Conservation (phyloP, 64 coral and sea anemone species). For the Stylophora pistillata region DNA sequence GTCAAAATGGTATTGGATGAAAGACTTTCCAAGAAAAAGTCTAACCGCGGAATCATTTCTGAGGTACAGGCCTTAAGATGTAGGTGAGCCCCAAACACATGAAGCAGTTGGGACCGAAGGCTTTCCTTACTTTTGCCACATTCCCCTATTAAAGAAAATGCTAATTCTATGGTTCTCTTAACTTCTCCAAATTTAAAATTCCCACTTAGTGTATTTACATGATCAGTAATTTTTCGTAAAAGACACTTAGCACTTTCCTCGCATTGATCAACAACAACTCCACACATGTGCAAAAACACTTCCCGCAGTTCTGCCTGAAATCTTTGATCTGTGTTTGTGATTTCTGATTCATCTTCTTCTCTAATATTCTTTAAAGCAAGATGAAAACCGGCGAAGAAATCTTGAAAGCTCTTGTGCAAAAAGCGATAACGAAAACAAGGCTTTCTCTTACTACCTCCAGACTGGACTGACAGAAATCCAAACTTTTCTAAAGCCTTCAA, state of each 20-base stretch:
- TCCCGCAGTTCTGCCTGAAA: background rate
- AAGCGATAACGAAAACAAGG: background rate
- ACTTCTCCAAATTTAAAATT: too few relatives aligned
- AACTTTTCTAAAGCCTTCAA: background rate
- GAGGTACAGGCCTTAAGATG: background rate
- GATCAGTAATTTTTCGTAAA: background rate
- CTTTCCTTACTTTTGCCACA: background rate
- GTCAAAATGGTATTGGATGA: background rate
- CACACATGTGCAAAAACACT: too few relatives aligned
- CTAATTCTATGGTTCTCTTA: background rate
- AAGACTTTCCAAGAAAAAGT: too few relatives aligned
- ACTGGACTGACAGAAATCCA: constrained; percentile 17
- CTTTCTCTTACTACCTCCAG: too few relatives aligned
- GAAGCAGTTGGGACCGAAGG: background rate
- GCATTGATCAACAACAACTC: background rate
- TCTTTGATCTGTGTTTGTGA: background rate
- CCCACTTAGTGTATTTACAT: background rate
- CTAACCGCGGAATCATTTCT: too few relatives aligned
- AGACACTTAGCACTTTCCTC: background rate
- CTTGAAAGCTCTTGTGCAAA: constrained; percentile 36
- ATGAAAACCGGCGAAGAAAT: constrained; percentile 31
- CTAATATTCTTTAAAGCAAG: background rate
- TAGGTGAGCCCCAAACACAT: background rate
- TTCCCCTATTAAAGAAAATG: background rate
- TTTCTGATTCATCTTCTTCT: background rate